A percentile compares a stretch with the other conserved stretches of the same genome.
phyloP scores from a whole-genome alignment of 2,888 invertebrate genomes.

The Pseudeuparius sepicola region DNA sequence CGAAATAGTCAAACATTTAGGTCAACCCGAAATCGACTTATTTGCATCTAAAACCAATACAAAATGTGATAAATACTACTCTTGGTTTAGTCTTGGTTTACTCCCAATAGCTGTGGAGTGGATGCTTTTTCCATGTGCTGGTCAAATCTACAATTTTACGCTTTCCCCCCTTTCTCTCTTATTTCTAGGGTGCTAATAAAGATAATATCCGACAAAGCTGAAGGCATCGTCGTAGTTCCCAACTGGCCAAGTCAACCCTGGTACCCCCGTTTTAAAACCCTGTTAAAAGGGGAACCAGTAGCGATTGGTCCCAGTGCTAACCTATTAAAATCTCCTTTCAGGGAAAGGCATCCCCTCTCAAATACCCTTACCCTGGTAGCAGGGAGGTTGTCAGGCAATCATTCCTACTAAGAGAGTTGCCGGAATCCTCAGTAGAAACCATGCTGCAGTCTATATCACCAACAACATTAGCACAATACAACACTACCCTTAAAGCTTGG shows the following conservation, averaged over 20 bases:
- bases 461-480: constrained; percentile 6
- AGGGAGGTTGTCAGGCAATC: constrained; percentile 6
- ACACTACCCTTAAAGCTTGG: constrained; percentile 3
- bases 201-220: constrained; percentile 21
- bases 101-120: constrained; percentile 22
- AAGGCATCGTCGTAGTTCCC: too few species aligned
- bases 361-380: constrained; percentile 15
- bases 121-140: constrained; percentile 26
- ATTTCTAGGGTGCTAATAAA: constrained; percentile 26
- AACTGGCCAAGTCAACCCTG: constrained; percentile 19
- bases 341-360: constrained; percentile 11
- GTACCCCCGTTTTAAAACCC: constrained; percentile 16
- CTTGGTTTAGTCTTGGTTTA: constrained; percentile 25
- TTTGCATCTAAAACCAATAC: too few species aligned
- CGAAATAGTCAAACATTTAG: constrained; percentile 8
- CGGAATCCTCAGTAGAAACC: constrained; percentile 6
- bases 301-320: constrained; percentile 5
- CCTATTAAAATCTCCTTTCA: constrained; percentile 15
- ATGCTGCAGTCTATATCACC: constrained; percentile 5
- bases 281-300: constrained; percentile 1
- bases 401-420: constrained; percentile 6
- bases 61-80: constrained; percentile 26
- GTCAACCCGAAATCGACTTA: constrained; percentile 15
- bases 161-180: constrained; percentile 20
- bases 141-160: constrained; percentile 19